Evolutionary conservation across 2,797 vertebrate species (phyloP).

Genomic region (Myotis planiceps): DNA sequence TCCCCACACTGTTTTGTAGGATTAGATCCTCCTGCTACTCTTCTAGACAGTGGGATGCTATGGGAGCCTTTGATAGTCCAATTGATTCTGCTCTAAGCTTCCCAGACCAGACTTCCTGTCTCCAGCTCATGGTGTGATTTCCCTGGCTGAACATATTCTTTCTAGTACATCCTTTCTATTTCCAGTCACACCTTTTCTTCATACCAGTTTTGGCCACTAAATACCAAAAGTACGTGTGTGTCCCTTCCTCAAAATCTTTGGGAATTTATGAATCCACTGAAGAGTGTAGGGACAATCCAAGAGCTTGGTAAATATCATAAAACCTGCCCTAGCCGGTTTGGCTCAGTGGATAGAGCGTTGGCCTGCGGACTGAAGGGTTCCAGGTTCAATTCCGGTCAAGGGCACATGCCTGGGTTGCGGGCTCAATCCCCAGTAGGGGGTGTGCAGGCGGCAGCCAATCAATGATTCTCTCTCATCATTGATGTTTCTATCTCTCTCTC

Average conservation of each 20-base stretch:
- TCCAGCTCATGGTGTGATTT: background rate
- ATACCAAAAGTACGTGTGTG: background rate
- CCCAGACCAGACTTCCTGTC: background rate
- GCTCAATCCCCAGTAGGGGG: too few species aligned
- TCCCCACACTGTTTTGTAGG: fast-evolving
- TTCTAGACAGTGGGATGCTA: background rate
- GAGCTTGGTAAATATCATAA: background rate
- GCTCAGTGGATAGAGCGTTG: too few species aligned
- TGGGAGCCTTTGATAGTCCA: background rate
- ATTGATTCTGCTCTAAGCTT: background rate
- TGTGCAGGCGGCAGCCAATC: too few species aligned
- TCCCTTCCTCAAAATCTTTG: background rate
- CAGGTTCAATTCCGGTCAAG: too few species aligned
- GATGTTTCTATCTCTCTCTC: too few species aligned
- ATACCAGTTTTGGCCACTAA: background rate
- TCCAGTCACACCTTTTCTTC: background rate
- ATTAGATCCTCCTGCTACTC: background rate
- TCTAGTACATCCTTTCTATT: background rate
- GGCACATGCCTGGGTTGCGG: too few species aligned
- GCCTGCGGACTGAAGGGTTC: too few species aligned
- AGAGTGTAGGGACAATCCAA: background rate
- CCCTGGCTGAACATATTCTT: background rate
- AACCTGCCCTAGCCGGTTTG: background rate
- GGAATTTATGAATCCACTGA: background rate
- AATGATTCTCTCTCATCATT: too few species aligned